Evolutionary conservation across 2,797 vertebrate species (phyloP).

Genomic region (Simalia tracyae): DNA sequence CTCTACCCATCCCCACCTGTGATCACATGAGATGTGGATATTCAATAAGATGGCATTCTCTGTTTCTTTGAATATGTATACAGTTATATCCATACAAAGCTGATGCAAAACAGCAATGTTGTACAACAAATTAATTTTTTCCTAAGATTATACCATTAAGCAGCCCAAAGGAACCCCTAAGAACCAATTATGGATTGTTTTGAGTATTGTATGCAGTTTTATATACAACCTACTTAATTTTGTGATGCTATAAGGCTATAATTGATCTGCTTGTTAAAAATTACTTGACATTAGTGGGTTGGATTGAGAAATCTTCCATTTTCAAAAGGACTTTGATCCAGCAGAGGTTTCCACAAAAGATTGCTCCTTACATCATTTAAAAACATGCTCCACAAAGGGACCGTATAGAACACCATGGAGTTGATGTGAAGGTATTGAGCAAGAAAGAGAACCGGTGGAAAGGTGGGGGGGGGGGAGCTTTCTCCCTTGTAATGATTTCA

Average conservation of each 20-base stretch:
- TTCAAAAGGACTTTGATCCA: not conserved
- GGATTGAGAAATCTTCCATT: slow-evolving; percentile 4
- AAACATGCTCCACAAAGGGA: not conserved
- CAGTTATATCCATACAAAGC: slow-evolving; percentile 60
- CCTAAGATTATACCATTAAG: not conserved
- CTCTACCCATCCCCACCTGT: slow-evolving; percentile 46
- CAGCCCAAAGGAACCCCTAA: slow-evolving; percentile 3
- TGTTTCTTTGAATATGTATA: slow-evolving; percentile 54
- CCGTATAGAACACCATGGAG: not conserved
- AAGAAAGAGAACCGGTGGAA: not conserved
- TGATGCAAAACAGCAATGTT: not conserved
- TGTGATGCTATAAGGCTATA: not conserved
- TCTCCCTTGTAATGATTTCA: not conserved
- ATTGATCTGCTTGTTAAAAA: slow-evolving; percentile 29
- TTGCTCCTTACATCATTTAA: not conserved
- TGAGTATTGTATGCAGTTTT: slow-evolving; percentile 2
- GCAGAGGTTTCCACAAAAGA: not conserved
- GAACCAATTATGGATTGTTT: slow-evolving; percentile 4
- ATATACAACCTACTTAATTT: slow-evolving; percentile 13
- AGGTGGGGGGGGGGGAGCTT: not conserved
- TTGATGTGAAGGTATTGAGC: not conserved
- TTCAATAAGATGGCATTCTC: slow-evolving; percentile 75
- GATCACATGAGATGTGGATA: slow-evolving; percentile 66
- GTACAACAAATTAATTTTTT: not conserved
- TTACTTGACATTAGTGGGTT: not conserved